These are phyloP conservation scores for Crocodylus rhombifer DNA, from an alignment of 2,797 vertebrate species.

Conservation along the genomic window DNA sequence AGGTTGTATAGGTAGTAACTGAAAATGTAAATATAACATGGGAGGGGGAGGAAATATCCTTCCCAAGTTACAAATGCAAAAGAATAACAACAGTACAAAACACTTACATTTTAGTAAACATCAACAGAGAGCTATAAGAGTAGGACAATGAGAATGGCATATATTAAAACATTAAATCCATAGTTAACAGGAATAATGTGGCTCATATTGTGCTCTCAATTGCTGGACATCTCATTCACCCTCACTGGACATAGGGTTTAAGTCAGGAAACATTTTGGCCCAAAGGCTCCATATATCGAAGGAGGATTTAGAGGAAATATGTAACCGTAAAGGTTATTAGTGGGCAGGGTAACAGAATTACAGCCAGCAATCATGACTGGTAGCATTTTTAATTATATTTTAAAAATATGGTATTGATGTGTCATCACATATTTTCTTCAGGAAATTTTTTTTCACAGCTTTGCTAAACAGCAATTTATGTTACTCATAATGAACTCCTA, in stretches of 20 bases:
- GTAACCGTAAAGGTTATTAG: neutral
- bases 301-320: neutral
- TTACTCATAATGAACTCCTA: no score
- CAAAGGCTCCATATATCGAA: neutral
- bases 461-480: neutral
- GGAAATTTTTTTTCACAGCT: neutral
- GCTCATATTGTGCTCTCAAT: neutral
- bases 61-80: constrained; percentile 25
- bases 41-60: constrained; percentile 54
- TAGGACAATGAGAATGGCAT: constrained; percentile 35
- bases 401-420: neutral
- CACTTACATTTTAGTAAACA: constrained; percentile 22
- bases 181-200: constrained; percentile 33
- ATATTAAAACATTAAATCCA: constrained; percentile 14
- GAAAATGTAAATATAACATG: constrained; percentile 58
- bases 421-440: neutral
- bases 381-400: neutral
- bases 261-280: constrained; percentile 10
- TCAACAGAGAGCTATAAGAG: neutral
- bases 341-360: neutral
- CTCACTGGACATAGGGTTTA: constrained; percentile 41
- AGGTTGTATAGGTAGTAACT: constrained; percentile 33
- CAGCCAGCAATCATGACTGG: neutral
- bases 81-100: constrained; percentile 32
- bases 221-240: neutral